These are phyloP conservation scores for Epinephelus fuscoguttatus DNA, from an alignment of 2,113 vertebrate species.

Conservation along the genomic window DNA sequence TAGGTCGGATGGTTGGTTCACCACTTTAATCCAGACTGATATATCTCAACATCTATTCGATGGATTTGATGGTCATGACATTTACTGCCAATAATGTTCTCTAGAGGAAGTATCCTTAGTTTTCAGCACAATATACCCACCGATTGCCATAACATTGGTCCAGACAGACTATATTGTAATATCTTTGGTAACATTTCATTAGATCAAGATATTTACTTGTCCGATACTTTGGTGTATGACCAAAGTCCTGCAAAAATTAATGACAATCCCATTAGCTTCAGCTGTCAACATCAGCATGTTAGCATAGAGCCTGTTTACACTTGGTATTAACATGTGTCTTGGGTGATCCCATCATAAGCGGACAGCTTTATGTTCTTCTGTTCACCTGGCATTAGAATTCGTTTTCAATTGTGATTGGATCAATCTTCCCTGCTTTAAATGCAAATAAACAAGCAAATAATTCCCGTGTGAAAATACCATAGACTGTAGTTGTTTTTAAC, in stretches of 20 bases:
- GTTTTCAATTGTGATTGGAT: too few species aligned
- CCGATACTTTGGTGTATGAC: not conserved
- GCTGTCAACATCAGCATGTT: not conserved
- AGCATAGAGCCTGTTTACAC: too few species aligned
- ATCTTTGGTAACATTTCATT: not conserved
- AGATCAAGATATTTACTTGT: not conserved
- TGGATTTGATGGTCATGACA: not conserved
- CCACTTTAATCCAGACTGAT: not conserved
- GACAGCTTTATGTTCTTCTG: too few species aligned
- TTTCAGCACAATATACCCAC: too few species aligned
- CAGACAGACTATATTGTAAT: not conserved
- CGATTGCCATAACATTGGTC: not conserved
- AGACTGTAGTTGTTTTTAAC: too few species aligned
- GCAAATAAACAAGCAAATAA: too few species aligned
- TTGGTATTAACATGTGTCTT: too few species aligned
- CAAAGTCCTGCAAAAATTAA: not conserved
- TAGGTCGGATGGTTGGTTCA: not conserved
- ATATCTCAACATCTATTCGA: not conserved
- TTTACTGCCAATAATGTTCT: not conserved
- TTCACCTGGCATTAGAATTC: too few species aligned
- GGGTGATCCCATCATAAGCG: too few species aligned
- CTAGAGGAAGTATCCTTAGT: not conserved
- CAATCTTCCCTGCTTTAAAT: too few species aligned
- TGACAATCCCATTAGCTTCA: not conserved
- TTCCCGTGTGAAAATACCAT: too few species aligned